Conservation (phyloP, 1,140 invertebrate genomes). For the Tetragnatha versicolor region DNA sequence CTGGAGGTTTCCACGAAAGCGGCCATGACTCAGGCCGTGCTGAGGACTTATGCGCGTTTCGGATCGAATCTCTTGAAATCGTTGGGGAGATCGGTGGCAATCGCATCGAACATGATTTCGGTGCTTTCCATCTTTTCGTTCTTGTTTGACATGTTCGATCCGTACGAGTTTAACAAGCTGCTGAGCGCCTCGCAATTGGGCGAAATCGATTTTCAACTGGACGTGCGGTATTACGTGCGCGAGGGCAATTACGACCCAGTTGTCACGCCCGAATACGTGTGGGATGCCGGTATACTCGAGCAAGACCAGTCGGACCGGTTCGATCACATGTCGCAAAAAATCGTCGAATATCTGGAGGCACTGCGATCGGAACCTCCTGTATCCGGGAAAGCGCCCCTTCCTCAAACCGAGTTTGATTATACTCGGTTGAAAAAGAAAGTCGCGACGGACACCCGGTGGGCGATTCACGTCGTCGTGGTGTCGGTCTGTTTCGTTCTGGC, state of each 20-base stretch:
- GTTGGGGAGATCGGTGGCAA: not conserved
- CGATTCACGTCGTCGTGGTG: too few relatives aligned
- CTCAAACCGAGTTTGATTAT: too few relatives aligned
- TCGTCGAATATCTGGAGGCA: too few relatives aligned
- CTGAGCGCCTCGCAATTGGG: not conserved
- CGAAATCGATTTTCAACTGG: not conserved
- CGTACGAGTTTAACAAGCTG: not conserved
- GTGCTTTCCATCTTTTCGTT: not conserved
- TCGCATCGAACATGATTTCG: not conserved
- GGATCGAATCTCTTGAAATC: not conserved
- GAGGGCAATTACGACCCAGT: not conserved
- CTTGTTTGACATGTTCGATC: not conserved
- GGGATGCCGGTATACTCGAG: not conserved
- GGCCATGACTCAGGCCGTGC: not conserved
- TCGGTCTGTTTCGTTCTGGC: too few relatives aligned
- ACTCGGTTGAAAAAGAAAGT: too few relatives aligned
- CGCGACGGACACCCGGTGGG: too few relatives aligned
- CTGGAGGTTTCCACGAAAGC: not conserved
- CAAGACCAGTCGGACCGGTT: too few relatives aligned
- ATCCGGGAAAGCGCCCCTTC: too few relatives aligned
- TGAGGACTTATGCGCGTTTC: not conserved
- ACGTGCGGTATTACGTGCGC: not conserved
- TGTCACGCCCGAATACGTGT: not conserved
- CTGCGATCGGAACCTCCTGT: too few relatives aligned
- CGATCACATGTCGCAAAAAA: too few relatives aligned